phyloP scores from a whole-genome alignment of 2,797 vertebrate species.

The Phalloptychus januarius region DNA sequence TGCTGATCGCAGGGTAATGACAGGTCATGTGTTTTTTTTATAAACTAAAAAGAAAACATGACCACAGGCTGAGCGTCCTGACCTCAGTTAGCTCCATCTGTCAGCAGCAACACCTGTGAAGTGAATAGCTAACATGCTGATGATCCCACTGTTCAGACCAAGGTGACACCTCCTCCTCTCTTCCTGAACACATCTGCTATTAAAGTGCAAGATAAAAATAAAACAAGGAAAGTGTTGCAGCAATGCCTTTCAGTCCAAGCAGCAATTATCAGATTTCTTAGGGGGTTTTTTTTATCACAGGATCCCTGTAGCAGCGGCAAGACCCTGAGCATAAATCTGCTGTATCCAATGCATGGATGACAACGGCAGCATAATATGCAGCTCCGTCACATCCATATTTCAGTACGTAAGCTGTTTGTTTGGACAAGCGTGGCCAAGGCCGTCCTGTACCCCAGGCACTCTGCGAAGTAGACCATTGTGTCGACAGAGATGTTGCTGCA shows the following conservation, averaged over 20 bases:
- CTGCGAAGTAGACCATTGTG: conserved; percentile 41
- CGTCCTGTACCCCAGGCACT: conserved; percentile 31
- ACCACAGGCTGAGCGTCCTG: background rate
- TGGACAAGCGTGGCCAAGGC: conserved; percentile 41
- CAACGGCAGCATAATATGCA: conserved; percentile 24
- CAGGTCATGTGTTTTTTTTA: background rate
- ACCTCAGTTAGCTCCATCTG: background rate
- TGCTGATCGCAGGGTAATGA: background rate
- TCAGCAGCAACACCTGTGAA: conserved; percentile 14
- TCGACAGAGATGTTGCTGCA: conserved; percentile 43
- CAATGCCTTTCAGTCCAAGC: background rate
- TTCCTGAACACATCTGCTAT: background rate
- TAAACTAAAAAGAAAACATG: too few species aligned
- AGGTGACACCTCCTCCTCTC: background rate
- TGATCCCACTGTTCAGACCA: background rate
- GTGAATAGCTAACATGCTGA: conserved; percentile 5
- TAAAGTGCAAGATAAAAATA: background rate
- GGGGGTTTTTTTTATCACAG: conserved; percentile 7
- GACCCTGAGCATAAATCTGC: conserved; percentile 25
- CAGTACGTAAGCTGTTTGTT: conserved; percentile 41
- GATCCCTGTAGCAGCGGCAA: background rate
- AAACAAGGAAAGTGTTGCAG: background rate
- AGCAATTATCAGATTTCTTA: background rate
- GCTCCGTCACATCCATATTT: conserved; percentile 56
- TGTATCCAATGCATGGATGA: conserved; percentile 27